Conservation (phyloP, 2,797 vertebrate species). For the Argentina silus region DNA sequence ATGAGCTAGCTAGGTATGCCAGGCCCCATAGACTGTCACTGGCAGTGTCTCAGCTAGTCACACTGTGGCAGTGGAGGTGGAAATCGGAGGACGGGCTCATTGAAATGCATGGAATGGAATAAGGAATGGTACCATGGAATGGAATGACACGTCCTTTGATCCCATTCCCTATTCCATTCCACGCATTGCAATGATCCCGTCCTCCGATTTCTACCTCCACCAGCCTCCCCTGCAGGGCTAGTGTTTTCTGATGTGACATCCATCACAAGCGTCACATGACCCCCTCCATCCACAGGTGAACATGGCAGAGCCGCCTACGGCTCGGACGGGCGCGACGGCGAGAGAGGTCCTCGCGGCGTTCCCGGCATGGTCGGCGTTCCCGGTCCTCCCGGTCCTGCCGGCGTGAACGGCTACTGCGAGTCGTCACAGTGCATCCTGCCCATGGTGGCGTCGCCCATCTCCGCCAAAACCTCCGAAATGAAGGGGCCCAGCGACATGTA, state of each 20-base stretch:
- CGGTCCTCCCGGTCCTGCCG: conserved; percentile 84
- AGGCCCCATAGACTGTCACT: too few relatives aligned
- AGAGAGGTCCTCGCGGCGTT: conserved; percentile 81
- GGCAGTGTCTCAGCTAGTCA: too few relatives aligned
- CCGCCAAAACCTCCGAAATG: conserved; percentile 75
- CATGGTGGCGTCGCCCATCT: conserved; percentile 51
- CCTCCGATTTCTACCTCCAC: too few relatives aligned
- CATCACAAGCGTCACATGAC: not conserved
- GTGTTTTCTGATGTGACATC: too few relatives aligned
- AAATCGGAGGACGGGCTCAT: too few relatives aligned
- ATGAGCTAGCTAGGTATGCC: too few relatives aligned
- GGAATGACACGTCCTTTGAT: too few relatives aligned
- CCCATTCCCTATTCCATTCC: too few relatives aligned
- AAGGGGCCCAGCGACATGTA: conserved; percentile 82
- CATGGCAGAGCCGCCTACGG: conserved; percentile 88
- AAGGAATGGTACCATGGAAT: too few relatives aligned
- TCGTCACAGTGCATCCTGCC: conserved; percentile 85
- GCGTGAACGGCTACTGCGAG: conserved; percentile 88
- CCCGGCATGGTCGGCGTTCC: conserved; percentile 85
- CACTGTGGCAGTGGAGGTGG: too few relatives aligned
- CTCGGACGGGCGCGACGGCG: conserved; percentile 85
- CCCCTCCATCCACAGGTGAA: conserved; percentile 77
- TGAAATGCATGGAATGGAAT: too few relatives aligned
- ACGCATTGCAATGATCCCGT: too few relatives aligned
- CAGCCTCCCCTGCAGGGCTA: not conserved